phyloP scores from a whole-genome alignment of 2,888 invertebrate species.

The Cataglyphis livida region DNA sequence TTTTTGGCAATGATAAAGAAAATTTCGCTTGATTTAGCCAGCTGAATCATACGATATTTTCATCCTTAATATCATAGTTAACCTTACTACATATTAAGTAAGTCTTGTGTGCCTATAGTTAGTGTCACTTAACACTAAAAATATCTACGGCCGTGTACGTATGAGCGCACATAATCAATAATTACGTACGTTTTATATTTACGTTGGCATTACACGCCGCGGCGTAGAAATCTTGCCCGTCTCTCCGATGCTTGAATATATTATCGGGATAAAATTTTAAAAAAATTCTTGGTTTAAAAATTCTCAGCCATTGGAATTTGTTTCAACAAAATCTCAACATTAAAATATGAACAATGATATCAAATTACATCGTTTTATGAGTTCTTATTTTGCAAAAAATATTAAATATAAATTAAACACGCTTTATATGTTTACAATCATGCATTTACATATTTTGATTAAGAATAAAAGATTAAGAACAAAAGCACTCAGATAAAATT shows the following conservation, averaged over 20 bases:
- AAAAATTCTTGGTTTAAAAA: conserved; percentile 20
- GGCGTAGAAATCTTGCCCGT: conserved; percentile 40
- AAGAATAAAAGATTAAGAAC: not conserved
- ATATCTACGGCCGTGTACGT: conserved; percentile 50
- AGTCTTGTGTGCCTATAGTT: conserved; percentile 47
- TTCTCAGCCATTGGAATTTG: not conserved
- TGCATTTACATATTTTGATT: not conserved
- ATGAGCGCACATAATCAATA: conserved; percentile 54
- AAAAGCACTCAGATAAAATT: not conserved
- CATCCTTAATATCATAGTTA: conserved; percentile 44
- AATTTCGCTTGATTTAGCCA: conserved; percentile 6
- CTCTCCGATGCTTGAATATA: conserved; percentile 22
- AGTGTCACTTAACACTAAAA: conserved; percentile 52
- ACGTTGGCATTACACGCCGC: conserved; percentile 43
- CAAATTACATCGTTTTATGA: not conserved
- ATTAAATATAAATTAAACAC: not conserved
- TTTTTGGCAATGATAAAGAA: conserved; percentile 21
- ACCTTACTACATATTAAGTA: conserved; percentile 51
- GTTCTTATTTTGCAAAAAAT: not conserved
- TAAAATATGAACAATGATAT: conserved; percentile 8
- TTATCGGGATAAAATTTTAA: conserved; percentile 32
- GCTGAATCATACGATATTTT: conserved; percentile 38
- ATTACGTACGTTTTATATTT: conserved; percentile 55
- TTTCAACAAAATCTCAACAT: conserved; percentile 20
- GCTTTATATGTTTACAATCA: not conserved